Conservation (phyloP, 1,140 invertebrate species). For the Sycobia sp. region DNA sequence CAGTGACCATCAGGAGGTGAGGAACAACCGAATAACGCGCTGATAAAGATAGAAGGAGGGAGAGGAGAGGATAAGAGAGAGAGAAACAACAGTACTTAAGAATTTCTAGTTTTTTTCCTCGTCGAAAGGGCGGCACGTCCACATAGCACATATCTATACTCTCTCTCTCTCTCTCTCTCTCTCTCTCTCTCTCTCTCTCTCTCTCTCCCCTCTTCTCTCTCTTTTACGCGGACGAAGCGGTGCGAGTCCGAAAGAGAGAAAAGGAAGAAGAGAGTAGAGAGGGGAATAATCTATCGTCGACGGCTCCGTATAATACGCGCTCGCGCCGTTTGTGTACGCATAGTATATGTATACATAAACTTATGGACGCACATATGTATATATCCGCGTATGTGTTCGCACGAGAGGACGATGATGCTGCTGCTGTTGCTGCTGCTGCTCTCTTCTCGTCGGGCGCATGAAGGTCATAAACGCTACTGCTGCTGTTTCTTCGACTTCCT, state of each 20-base stretch:
- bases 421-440: conserved; percentile 18
- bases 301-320: no score
- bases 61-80: not conserved
- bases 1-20: no score
- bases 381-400: not conserved
- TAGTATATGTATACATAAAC: conserved; percentile 4
- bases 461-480: conserved; percentile 23
- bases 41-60: not conserved
- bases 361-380: not conserved
- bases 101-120: conserved; percentile 7
- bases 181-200: not conserved
- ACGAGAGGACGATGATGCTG: conserved; percentile 24
- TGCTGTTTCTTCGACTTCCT: not conserved
- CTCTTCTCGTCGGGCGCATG: conserved; percentile 28
- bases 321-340: not conserved
- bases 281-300: not conserved
- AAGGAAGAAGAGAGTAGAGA: not conserved
- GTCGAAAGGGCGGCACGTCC: not conserved
- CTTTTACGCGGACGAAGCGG: not conserved
- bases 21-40: no score
- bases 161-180: not conserved
- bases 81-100: not conserved
- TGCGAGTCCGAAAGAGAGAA: not conserved
- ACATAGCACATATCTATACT: not conserved
- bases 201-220: not conserved